phyloP scores from a whole-genome alignment of 1,140 invertebrate genomes.

The Platyura marginata region DNA sequence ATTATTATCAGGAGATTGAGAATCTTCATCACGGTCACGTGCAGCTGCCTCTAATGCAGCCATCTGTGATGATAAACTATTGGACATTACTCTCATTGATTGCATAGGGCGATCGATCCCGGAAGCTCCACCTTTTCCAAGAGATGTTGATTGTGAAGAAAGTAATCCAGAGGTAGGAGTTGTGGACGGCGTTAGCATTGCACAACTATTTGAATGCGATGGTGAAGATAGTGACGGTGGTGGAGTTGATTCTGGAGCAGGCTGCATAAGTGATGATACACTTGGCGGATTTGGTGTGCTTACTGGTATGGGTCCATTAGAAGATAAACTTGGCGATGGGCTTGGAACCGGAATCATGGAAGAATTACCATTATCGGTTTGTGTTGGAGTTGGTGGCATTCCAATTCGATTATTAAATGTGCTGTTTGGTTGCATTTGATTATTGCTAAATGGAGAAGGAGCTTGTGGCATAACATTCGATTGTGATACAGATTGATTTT shows the following conservation, averaged over 20 bases:
- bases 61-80: conserved; percentile 46
- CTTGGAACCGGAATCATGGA: conserved; percentile 28
- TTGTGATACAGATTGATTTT: conserved; percentile 9
- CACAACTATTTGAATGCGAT: conserved; percentile 8
- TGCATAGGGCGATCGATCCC: background rate
- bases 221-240: conserved; percentile 16
- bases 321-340: conserved; percentile 26
- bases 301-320: conserved; percentile 24
- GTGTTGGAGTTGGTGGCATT: conserved; percentile 22
- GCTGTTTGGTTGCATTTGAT: conserved; percentile 17
- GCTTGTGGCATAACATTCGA: conserved; percentile 21
- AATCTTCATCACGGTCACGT: conserved; percentile 42
- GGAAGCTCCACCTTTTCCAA: background rate
- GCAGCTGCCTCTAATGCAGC: conserved; percentile 44
- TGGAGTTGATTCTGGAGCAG: conserved; percentile 17
- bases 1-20: conserved; percentile 34
- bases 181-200: conserved; percentile 10
- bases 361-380: conserved; percentile 13
- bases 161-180: conserved; percentile 8
- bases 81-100: background rate
- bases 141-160: conserved; percentile 12
- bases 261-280: conserved; percentile 24
- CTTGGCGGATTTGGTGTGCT: conserved; percentile 31
- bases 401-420: conserved; percentile 12
- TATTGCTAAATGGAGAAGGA: conserved; percentile 27